These are phyloP conservation scores for Astatotilapia flaviijosephi DNA, from an alignment of 2,113 vertebrate species.

Conservation along the genomic window DNA sequence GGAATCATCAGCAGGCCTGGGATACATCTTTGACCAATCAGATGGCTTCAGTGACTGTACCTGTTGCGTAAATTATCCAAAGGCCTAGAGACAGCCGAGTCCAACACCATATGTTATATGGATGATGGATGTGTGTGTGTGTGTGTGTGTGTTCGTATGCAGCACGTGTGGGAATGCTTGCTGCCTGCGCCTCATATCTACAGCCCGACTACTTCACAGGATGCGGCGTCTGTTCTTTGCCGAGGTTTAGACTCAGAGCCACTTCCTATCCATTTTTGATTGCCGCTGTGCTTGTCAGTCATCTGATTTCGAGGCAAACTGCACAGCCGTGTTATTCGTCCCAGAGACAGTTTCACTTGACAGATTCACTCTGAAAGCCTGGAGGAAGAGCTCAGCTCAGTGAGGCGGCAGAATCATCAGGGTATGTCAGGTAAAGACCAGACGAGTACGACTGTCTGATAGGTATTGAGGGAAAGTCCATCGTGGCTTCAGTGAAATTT, in stretches of 20 bases:
- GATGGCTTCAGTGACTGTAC: slow-evolving; percentile 23
- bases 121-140: not conserved
- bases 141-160: not conserved
- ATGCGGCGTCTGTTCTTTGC: not conserved
- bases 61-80: slow-evolving; percentile 47
- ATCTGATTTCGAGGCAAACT: not conserved
- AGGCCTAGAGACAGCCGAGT: slow-evolving; percentile 5
- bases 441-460: not conserved
- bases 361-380: slow-evolving; percentile 24
- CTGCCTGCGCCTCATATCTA: not conserved
- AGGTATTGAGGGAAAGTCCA: not conserved
- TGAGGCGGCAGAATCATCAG: slow-evolving; percentile 14
- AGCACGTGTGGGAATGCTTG: not conserved
- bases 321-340: slow-evolving; percentile 22
- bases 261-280: slow-evolving; percentile 34
- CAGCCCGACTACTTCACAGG: not conserved
- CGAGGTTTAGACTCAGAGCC: not conserved
- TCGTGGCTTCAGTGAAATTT: not conserved
- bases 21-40: slow-evolving; percentile 44
- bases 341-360: slow-evolving; percentile 37
- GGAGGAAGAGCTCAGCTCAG: slow-evolving; percentile 22
- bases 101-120: slow-evolving; percentile 17
- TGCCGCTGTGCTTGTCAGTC: slow-evolving; percentile 39
- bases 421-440: slow-evolving; percentile 18
- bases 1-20: slow-evolving; percentile 29